These are phyloP conservation scores for Perca schrenkii DNA, from an alignment of 2,113 vertebrate species.

Conservation along the genomic window DNA sequence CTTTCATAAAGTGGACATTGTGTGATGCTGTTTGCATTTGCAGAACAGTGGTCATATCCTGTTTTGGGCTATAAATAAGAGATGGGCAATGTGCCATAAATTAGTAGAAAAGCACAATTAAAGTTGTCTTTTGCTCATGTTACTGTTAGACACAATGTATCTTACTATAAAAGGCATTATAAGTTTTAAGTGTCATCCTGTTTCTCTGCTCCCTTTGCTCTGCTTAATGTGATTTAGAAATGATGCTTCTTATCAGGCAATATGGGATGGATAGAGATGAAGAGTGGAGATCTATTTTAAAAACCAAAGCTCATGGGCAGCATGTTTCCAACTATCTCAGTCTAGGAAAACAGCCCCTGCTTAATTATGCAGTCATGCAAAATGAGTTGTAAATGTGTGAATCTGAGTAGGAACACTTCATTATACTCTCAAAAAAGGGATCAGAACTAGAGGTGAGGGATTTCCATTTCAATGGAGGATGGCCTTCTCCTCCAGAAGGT, in stretches of 20 bases:
- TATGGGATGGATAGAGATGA: background rate
- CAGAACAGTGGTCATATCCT: background rate
- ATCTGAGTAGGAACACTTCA: conserved; percentile 16
- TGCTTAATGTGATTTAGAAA: background rate
- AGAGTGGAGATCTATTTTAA: background rate
- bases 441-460: background rate
- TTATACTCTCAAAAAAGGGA: conserved; percentile 33
- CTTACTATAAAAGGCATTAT: background rate
- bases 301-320: background rate
- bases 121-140: background rate
- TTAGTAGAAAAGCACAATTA: too few relatives aligned
- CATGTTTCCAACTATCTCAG: background rate
- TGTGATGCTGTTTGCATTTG: background rate
- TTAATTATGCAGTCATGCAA: conserved; percentile 49
- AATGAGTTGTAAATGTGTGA: conserved; percentile 42
- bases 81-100: background rate
- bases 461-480: conserved; percentile 49
- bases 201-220: background rate
- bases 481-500: background rate
- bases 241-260: background rate
- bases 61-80: background rate
- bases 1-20: background rate
- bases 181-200: too few relatives aligned
- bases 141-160: background rate
- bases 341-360: conserved; percentile 21